These are phyloP conservation scores for Monoplex corrugatus DNA, from an alignment of 2,888 invertebrate genomes.

Conservation along the genomic window DNA sequence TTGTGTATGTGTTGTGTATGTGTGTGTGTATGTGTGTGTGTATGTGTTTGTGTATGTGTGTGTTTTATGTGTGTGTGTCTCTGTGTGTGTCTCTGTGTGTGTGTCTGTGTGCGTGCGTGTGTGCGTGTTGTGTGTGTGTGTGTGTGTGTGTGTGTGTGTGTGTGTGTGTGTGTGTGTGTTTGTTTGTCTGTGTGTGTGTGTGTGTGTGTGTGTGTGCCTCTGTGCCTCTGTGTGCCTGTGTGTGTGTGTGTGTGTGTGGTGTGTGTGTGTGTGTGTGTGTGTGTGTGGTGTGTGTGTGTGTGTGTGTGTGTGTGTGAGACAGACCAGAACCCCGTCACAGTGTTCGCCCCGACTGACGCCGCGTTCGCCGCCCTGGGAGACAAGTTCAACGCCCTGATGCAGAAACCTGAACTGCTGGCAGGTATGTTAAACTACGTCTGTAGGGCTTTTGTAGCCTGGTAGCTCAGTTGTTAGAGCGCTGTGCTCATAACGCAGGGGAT, in stretches of 20 bases:
- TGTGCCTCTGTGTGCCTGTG: not conserved
- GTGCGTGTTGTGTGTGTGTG: too few relatives aligned
- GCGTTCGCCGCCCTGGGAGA: slow-evolving; percentile 62
- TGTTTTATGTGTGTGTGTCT: too few relatives aligned
- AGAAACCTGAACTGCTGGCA: slow-evolving; percentile 38
- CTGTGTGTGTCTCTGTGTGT: too few relatives aligned
- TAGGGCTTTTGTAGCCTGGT: too few relatives aligned
- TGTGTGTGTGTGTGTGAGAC: not conserved
- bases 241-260: not conserved
- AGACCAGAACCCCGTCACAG: slow-evolving; percentile 62
- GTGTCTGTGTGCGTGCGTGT: too few relatives aligned
- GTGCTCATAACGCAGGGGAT: too few relatives aligned
- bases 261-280: not conserved
- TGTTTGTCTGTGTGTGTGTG: not conserved
- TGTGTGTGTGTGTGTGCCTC: not conserved
- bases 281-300: not conserved
- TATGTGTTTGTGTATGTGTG: too few relatives aligned
- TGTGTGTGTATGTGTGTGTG: too few relatives aligned
- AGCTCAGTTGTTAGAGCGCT: too few relatives aligned
- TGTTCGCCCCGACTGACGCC: slow-evolving; percentile 68
- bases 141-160: too few relatives aligned
- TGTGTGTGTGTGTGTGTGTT: too few relatives aligned
- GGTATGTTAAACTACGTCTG: slow-evolving; percentile 36
- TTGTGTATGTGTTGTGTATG: too few relatives aligned
- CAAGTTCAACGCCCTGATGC: slow-evolving; percentile 39